phyloP scores from a whole-genome alignment of 2,797 vertebrate genomes.

The Melanotaenia trifasciata region DNA sequence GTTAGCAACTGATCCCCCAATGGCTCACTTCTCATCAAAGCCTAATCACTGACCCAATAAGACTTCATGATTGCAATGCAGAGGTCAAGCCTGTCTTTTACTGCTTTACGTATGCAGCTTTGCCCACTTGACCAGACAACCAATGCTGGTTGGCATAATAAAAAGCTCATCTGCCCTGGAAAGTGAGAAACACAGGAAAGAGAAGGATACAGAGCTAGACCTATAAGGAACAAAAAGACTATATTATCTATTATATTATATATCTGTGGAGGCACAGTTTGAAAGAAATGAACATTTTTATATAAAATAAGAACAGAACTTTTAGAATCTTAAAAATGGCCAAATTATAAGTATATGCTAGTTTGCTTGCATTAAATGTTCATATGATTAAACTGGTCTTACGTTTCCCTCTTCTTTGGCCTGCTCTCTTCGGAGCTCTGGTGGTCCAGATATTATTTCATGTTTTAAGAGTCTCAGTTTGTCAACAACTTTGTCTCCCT shows the following conservation, averaged over 20 bases:
- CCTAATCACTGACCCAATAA: constrained; percentile 70
- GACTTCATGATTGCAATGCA: constrained; percentile 68
- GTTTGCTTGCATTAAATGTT: background rate
- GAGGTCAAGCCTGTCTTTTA: constrained; percentile 67
- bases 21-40: constrained; percentile 63
- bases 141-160: constrained; percentile 41
- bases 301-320: background rate
- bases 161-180: constrained; percentile 39
- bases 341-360: background rate
- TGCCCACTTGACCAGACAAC: constrained; percentile 48
- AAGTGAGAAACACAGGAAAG: constrained; percentile 12
- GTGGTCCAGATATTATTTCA: constrained; percentile 26
- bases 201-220: constrained; percentile 16
- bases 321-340: background rate
- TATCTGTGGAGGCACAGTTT: constrained; percentile 1
- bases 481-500: constrained; percentile 56
- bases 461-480: constrained; percentile 49
- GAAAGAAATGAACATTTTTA: background rate
- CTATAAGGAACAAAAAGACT: constrained; percentile 2
- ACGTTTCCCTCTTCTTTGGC: background rate
- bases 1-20: constrained; percentile 56
- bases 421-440: constrained; percentile 18
- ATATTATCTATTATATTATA: background rate
- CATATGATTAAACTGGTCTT: background rate
- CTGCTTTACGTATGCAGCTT: constrained; percentile 48